Percentiles rank a stretch among this genome's conserved stretches.
Evolutionary conservation across 1,140 invertebrate species (phyloP).

Genomic region (Pantala flavescens): DNA sequence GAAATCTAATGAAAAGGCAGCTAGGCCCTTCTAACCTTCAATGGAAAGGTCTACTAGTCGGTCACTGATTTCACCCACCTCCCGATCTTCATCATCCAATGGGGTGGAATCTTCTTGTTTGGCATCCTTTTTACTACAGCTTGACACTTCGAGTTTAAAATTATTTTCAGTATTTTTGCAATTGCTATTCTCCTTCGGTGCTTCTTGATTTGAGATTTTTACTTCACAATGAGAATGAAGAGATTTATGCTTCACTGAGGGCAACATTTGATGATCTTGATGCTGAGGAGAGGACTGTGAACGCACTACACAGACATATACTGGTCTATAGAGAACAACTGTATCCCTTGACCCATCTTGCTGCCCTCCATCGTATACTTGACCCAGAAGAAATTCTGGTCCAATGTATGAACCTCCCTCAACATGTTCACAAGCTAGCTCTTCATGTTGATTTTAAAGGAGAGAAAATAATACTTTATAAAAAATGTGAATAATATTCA

Average conservation of each 20-base stretch:
- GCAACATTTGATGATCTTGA: not conserved
- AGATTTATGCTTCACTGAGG: not conserved
- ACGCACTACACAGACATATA: slow-evolving; percentile 48
- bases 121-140: not conserved
- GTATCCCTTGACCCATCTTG: slow-evolving; percentile 36
- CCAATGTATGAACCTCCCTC: slow-evolving; percentile 74
- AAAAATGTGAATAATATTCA: too few relatives aligned
- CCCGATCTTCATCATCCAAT: not conserved
- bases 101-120: not conserved
- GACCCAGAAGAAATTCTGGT: slow-evolving; percentile 68
- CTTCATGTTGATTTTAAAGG: slow-evolving; percentile 34
- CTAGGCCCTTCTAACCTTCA: not conserved
- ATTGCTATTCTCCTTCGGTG: not conserved
- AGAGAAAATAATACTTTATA: too few relatives aligned
- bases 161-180: not conserved
- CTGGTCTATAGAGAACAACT: slow-evolving; percentile 53
- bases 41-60: not conserved
- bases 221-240: not conserved
- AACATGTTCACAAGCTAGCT: slow-evolving; percentile 56
- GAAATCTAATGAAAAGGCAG: not conserved
- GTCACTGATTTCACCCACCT: not conserved
- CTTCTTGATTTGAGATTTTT: not conserved
- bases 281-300: slow-evolving; percentile 14
- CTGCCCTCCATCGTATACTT: slow-evolving; percentile 67
- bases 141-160: not conserved